Conservation (phyloP, 1,140 invertebrate species). For the Monochamus saltuarius region DNA sequence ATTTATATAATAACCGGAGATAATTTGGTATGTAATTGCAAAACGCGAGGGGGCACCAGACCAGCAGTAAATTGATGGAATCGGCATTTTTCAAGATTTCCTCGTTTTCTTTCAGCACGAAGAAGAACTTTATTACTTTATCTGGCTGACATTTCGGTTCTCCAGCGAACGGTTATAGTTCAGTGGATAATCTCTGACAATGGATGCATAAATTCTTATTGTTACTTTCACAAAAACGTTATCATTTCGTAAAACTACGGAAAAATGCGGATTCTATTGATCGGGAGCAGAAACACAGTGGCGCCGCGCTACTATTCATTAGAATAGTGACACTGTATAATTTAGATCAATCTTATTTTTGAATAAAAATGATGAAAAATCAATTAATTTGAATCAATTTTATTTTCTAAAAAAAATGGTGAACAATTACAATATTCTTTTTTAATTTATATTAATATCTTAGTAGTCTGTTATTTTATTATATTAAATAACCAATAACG, state of each 20-base stretch:
- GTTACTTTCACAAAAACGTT: conserved; percentile 37
- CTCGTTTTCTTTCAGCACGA: conserved; percentile 29
- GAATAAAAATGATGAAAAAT: too few species aligned
- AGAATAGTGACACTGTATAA: too few species aligned
- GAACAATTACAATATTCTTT: too few species aligned
- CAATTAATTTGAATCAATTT: too few species aligned
- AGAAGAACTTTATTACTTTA: conserved; percentile 35
- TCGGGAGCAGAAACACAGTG: conserved; percentile 1
- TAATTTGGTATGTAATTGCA: conserved; percentile 5
- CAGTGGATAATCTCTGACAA: conserved; percentile 37
- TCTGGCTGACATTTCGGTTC: conserved; percentile 32
- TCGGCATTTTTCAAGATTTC: conserved; percentile 11
- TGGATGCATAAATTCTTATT: conserved; percentile 37
- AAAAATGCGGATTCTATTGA: conserved; percentile 16
- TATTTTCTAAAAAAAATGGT: too few species aligned
- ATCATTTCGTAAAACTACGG: conserved; percentile 29
- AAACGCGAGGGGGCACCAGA: conserved; percentile 5
- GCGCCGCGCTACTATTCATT: not conserved
- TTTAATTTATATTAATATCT: too few species aligned
- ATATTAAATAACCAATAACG: too few species aligned
- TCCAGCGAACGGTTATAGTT: conserved; percentile 35
- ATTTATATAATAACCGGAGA: too few species aligned
- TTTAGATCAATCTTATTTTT: too few species aligned
- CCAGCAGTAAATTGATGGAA: conserved; percentile 11
- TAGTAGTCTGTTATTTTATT: too few species aligned